Conservation (phyloP, 1,140 invertebrate species). For the Monomorium pharaonis region DNA sequence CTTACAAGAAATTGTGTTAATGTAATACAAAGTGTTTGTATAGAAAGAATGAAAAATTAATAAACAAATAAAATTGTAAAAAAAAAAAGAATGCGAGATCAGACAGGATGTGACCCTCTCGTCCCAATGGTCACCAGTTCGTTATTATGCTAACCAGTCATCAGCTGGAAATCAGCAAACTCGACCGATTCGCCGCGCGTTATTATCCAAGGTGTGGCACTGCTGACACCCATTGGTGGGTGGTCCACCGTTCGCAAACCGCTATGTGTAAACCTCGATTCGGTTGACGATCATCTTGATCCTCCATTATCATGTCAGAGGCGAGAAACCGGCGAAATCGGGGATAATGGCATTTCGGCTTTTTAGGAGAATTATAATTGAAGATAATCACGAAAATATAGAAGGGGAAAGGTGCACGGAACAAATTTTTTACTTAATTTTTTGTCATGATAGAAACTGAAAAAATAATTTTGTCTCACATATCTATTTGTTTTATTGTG, state of each 20-base stretch:
- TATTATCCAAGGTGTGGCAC: constrained; percentile 82
- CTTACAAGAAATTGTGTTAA: not conserved
- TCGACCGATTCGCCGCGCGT: constrained; percentile 76
- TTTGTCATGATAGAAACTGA: not conserved
- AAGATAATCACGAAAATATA: constrained; percentile 28
- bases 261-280: constrained; percentile 78
- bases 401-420: not conserved
- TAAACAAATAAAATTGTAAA: not conserved
- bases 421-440: constrained; percentile 30
- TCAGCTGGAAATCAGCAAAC: constrained; percentile 73
- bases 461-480: not conserved
- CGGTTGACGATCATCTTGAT: constrained; percentile 71
- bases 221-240: constrained; percentile 73
- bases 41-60: not conserved
- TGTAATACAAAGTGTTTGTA: not conserved
- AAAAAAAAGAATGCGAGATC: constrained; percentile 26
- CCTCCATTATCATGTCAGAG: constrained; percentile 10
- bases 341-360: constrained; percentile 25
- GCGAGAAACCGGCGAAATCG: constrained; percentile 25
- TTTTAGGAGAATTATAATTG: constrained; percentile 10
- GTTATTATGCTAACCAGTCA: constrained; percentile 73
- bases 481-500: not conserved
- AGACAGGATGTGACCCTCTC: constrained; percentile 30
- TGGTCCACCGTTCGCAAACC: constrained; percentile 76
- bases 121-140: constrained; percentile 55